Base-by-base conservation (phyloP, 2,888 invertebrate genomes). In the Phortica magna region DNA sequence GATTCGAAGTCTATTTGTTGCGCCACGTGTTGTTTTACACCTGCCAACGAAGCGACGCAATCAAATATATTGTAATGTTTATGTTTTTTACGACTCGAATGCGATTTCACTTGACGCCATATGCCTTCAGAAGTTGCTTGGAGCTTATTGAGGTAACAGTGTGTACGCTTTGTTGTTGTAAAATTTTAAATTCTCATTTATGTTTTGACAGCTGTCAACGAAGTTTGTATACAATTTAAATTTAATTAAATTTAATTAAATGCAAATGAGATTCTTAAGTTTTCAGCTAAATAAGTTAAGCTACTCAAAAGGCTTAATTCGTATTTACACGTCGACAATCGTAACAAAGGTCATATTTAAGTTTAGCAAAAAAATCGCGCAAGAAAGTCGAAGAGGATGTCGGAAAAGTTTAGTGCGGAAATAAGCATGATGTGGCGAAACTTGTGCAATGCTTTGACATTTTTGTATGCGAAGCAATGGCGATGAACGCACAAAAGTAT, bases 271-370 rank as follows among this genome's bases (percentile, higher is more conserved):
- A 10, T 22, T 10, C 19, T 10, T 61, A 17, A 17, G 22, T 22
- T 31, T 39, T 22, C 39, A 14, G 14, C 17, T 64, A 39, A 7
- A 14, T 14, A 64, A 59, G 48, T 14, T n/a, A 17, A 59, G 9
- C 48, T 31, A 59, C n/a, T 59, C 59, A 31, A 64, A 64, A 64
- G 64, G 64, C 14, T 22, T 64, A 31, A 14, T 12, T 31, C 39
- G 39, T 64, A 22, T 31, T 48, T 64, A 61, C 48, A 19, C 59
- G 61, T 73, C 72, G 39, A 76, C 42, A 74, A 76, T 83, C 80
- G 81, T 79, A 79, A 80, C 86, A 82, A 84, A 83, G 81, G 79
- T 78, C 83, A 75, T 57, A 73, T 77, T 79, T 79, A 83, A 83
- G 84, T 79, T 80, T 61, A 61, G 74, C 76, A 70, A 10, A 53